Base-by-base conservation (phyloP, 35 echinoderm and acorn worm genomes). In the Anneissia japonica region DNA sequence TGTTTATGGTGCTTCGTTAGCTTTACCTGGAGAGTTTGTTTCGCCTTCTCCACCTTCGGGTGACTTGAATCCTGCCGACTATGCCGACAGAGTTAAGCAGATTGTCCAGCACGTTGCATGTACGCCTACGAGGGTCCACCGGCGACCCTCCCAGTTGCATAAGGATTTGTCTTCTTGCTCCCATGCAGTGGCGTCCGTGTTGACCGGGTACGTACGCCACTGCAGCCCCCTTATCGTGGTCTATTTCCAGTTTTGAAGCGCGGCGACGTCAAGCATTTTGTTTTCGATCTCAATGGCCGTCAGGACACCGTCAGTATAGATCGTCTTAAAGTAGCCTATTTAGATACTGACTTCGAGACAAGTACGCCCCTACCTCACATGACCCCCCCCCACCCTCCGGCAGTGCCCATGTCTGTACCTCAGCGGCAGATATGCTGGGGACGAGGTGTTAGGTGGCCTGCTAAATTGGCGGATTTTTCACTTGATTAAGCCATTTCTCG, bases 221-320 rank as follows among this genome's bases (percentile, higher is more conserved):
- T 84, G 0, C 82, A 73, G 35, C 46, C 46, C 11, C 82, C 82
- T 0, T 84, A 72, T 28, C 5, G 32, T 36, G 82, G 82, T 0
- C 82, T 46, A 1, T 84, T 34, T 73, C 0, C 14, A 28, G 82
- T 84, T 0, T 14, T 84, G 11, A n/a, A n/a, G n/a, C 31, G 33
- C 16, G 16, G 55, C 31, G 10, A 5, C 37, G 51, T 0, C 0
- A 84, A 84, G 21, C 13, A 72, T 84, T 84, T 64, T 17, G 72
- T 36, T 29, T 0, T 84, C 1, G 7, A 73, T 9, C 0, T 84
- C 1, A 14, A 4, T 1, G 38, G 51, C 0, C 30, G 6, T 4
- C 28, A 31, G 46, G 82, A 84, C 23, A 84, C 82, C 23, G 17
- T 84, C 19, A 84, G 82, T 36, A 9, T 84, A 4, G 82, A 84